phyloP scores from a whole-genome alignment of 2,113 vertebrate species.

The Alethe castanea region DNA sequence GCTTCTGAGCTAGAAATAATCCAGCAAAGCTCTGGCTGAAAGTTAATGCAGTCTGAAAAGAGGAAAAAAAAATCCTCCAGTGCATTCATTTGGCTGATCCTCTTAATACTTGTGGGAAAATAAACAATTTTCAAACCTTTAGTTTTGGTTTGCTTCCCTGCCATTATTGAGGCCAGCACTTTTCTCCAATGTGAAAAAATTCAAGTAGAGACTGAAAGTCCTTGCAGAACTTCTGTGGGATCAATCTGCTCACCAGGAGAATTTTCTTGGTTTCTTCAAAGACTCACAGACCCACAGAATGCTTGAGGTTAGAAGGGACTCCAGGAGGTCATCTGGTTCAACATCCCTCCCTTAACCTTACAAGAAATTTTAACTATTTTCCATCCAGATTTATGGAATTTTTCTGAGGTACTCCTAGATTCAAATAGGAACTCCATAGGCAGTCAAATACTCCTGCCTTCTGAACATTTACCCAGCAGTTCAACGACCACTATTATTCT shows the following conservation, averaged over 20 bases:
- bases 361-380: neutral
- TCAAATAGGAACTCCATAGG: neutral
- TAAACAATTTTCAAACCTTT: neutral
- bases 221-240: neutral
- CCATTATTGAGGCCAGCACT: neutral
- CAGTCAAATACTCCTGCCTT: neutral
- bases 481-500: neutral
- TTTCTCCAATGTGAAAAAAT: neutral
- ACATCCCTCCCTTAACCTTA: neutral
- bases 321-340: neutral
- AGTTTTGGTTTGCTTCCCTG: neutral
- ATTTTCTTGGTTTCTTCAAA: neutral
- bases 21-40: neutral
- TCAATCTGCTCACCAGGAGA: neutral
- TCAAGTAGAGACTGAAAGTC: neutral
- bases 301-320: neutral
- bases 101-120: conserved; percentile 36
- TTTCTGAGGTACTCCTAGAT: neutral
- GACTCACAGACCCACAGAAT: neutral
- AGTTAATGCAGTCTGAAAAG: conserved; percentile 25
- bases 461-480: neutral
- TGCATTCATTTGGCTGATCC: neutral
- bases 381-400: neutral
- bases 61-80: neutral
- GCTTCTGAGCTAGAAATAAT: conserved; percentile 33